A percentile compares a stretch with the other conserved stretches of the same genome.
These are phyloP conservation scores for Andrena dorsata DNA, from an alignment of 2,888 invertebrate genomes.

Conservation along the genomic window DNA sequence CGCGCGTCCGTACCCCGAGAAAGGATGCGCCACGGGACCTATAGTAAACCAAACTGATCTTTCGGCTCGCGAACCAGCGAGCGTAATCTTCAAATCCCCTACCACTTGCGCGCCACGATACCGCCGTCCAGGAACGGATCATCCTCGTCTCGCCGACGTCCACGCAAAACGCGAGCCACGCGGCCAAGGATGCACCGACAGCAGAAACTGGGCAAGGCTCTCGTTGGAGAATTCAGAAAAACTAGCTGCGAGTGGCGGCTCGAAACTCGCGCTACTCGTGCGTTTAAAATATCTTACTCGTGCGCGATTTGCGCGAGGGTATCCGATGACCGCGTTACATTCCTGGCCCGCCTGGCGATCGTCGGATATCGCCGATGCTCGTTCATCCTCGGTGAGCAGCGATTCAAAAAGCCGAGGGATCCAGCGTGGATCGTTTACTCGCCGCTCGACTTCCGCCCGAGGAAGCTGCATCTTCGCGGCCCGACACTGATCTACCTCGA, in stretches of 20 bases:
- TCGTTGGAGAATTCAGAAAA: too few relatives aligned
- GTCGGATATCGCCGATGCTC: conserved; percentile 44
- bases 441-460: conserved; percentile 47
- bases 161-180: too few relatives aligned
- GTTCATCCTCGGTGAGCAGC: conserved; percentile 35
- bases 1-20: conserved; percentile 20
- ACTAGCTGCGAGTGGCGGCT: too few relatives aligned
- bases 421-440: conserved; percentile 36
- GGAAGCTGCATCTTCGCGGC: conserved; percentile 6
- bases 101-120: conserved; percentile 70
- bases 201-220: too few relatives aligned
- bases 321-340: not conserved
- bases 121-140: conserved; percentile 53
- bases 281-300: not conserved
- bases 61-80: conserved; percentile 71
- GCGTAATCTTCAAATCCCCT: conserved; percentile 79
- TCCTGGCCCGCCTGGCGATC: conserved; percentile 16
- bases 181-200: too few relatives aligned
- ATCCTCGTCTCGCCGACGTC: conserved; percentile 5
- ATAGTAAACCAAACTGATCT: conserved; percentile 76
- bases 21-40: conserved; percentile 60
- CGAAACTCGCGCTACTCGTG: too few relatives aligned
- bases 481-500: conserved; percentile 43
- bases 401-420: conserved; percentile 47
- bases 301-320: not conserved